Evolutionary conservation across 1,140 invertebrate genomes (phyloP).

Genomic region (Pygmarrhopalites habei): DNA sequence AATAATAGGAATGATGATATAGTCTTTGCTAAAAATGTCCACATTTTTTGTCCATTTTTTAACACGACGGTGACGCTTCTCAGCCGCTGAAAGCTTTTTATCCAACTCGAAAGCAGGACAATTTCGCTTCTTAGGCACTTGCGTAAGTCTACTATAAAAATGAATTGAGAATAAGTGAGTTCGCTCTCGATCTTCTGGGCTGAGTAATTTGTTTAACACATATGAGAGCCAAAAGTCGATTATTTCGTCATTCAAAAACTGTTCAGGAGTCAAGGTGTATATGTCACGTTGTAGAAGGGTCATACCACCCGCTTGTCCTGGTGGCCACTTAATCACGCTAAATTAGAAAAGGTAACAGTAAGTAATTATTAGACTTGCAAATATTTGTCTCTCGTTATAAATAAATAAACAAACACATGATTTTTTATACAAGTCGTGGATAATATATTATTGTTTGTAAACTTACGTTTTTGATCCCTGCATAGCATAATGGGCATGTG

Average conservation of each 20-base stretch:
- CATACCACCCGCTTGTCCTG: no score
- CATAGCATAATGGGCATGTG: no score
- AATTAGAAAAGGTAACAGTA: no score
- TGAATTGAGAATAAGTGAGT: slow-evolving; percentile 95
- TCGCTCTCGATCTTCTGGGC: slow-evolving; percentile 58
- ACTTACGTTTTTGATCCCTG: no score
- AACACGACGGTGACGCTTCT: slow-evolving; percentile 78
- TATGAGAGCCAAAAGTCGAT: slow-evolving; percentile 78
- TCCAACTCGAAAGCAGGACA: slow-evolving; percentile 49
- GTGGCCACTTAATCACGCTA: no score
- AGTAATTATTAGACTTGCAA: no score
- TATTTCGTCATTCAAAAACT: slow-evolving; percentile 95
- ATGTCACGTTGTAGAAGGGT: slow-evolving; percentile 55
- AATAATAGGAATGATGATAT: slow-evolving; percentile 92
- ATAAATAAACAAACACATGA: no score
- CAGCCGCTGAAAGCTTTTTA: slow-evolving; percentile 62
- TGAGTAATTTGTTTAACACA: neutral
- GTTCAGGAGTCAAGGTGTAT: slow-evolving; percentile 78
- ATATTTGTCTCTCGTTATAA: no score
- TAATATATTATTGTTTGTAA: no score
- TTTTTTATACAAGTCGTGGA: no score
- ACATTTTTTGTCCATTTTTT: slow-evolving; percentile 95
- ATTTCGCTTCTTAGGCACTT: slow-evolving; percentile 50
- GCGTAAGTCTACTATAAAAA: slow-evolving; percentile 91
- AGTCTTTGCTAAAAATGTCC: slow-evolving; percentile 95